A percentile compares a stretch with the other conserved stretches of the same genome.
These are phyloP conservation scores for Taurulus bubalis DNA, from an alignment of 2,113 vertebrate genomes.

Conservation along the genomic window DNA sequence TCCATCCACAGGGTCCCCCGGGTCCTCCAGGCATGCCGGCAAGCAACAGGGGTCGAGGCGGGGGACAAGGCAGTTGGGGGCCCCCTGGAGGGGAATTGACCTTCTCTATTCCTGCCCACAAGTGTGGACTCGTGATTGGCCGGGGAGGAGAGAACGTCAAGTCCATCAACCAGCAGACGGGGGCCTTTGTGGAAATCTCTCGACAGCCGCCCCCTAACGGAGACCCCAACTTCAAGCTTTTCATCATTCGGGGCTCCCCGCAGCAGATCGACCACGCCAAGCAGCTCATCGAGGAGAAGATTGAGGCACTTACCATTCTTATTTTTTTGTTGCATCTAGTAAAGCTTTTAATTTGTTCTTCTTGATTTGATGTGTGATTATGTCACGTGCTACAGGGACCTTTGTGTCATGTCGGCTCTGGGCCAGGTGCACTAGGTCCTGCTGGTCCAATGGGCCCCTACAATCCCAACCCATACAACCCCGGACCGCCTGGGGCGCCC, in stretches of 20 bases:
- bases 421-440: slow-evolving; percentile 83
- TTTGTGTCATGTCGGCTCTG: slow-evolving; percentile 84
- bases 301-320: slow-evolving; percentile 79
- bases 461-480: slow-evolving; percentile 88
- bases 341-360: neutral
- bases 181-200: slow-evolving; percentile 90
- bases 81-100: slow-evolving; percentile 90
- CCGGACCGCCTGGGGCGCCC: slow-evolving; percentile 83
- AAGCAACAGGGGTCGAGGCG: slow-evolving; percentile 86
- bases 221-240: slow-evolving; percentile 91
- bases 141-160: slow-evolving; percentile 90
- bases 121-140: slow-evolving; percentile 90
- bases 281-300: slow-evolving; percentile 92
- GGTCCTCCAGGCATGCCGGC: slow-evolving; percentile 84
- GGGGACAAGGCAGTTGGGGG: slow-evolving; percentile 87
- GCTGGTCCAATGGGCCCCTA: slow-evolving; percentile 89
- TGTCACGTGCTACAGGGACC: slow-evolving; percentile 79
- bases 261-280: slow-evolving; percentile 92
- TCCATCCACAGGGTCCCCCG: slow-evolving; percentile 81
- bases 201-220: slow-evolving; percentile 89
- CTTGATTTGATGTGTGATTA: neutral
- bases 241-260: slow-evolving; percentile 87
- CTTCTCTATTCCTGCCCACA: slow-evolving; percentile 90
- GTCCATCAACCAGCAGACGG: slow-evolving; percentile 91
- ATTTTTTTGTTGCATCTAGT: neutral